These are phyloP conservation scores for Vireo altiloquus DNA, from an alignment of 2,113 vertebrate species.

Conservation along the genomic window DNA sequence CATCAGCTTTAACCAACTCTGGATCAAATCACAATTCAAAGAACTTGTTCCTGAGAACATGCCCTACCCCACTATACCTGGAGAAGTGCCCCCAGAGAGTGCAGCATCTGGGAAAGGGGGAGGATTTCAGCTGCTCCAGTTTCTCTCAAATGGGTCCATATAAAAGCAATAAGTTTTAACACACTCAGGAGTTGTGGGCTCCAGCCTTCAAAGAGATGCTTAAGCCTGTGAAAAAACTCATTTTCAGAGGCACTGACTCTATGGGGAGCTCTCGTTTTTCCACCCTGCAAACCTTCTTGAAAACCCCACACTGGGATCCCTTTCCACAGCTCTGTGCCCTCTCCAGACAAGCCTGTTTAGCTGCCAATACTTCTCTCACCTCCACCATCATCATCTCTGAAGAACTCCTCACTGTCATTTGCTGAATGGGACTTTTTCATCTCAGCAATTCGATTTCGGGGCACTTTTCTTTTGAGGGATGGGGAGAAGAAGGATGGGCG, in stretches of 20 bases:
- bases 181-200: background rate
- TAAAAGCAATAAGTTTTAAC: background rate
- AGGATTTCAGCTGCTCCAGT: background rate
- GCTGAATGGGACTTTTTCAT: conserved; percentile 99
- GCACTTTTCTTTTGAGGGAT: conserved; percentile 90
- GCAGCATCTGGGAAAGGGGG: background rate
- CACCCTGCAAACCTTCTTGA: background rate
- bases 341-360: background rate
- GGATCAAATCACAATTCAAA: background rate
- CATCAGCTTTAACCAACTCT: background rate
- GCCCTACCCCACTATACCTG: background rate
- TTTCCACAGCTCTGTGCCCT: background rate
- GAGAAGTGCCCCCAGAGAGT: background rate
- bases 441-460: conserved; percentile 85
- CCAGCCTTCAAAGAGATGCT: background rate
- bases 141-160: background rate
- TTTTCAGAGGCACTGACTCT: background rate
- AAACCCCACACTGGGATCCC: background rate
- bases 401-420: conserved; percentile 98
- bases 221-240: background rate
- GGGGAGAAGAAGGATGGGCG: conserved; percentile 97
- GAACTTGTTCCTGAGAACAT: background rate
- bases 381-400: conserved; percentile 84
- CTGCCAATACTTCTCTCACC: conserved; percentile 65
- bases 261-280: background rate